Evolutionary conservation across 1,140 invertebrate genomes (phyloP).

Genomic region (Drosophila cardini): DNA sequence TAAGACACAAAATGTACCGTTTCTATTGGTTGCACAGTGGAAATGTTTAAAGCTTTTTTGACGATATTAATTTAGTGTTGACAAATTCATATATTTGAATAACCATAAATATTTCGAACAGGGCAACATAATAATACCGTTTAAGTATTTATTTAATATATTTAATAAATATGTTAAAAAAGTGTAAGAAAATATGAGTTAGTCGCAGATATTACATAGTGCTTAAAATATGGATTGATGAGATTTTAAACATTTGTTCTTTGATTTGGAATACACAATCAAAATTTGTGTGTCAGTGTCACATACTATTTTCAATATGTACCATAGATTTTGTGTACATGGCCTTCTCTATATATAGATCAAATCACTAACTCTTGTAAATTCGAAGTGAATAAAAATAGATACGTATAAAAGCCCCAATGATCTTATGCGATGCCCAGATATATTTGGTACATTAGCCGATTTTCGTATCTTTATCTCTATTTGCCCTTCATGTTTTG

Average conservation of each 20-base stretch:
- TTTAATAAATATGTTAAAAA: no score
- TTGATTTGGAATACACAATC: no score
- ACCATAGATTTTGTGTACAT: neutral
- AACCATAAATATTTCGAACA: neutral
- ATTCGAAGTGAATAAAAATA: conserved; percentile 17
- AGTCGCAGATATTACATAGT: no score
- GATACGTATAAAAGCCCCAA: neutral
- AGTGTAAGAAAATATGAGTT: no score
- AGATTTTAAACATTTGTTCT: no score
- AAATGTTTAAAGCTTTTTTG: neutral
- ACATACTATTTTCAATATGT: neutral
- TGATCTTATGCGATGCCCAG: conserved; percentile 5
- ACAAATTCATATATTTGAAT: neutral
- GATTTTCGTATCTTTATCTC: neutral
- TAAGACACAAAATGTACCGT: conserved; percentile 86
- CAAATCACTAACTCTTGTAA: neutral
- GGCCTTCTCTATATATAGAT: conserved; percentile 25
- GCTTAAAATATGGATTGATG: no score
- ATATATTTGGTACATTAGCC: conserved; percentile 7
- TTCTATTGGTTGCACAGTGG: neutral
- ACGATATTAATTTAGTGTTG: neutral
- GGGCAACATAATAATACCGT: no score
- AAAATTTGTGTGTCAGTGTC: neutral
- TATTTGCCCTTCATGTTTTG: conserved; percentile 15
- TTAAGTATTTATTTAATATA: no score